Base-by-base conservation (phyloP, 2,888 invertebrate species). In the Ichneumoninae sp. region DNA sequence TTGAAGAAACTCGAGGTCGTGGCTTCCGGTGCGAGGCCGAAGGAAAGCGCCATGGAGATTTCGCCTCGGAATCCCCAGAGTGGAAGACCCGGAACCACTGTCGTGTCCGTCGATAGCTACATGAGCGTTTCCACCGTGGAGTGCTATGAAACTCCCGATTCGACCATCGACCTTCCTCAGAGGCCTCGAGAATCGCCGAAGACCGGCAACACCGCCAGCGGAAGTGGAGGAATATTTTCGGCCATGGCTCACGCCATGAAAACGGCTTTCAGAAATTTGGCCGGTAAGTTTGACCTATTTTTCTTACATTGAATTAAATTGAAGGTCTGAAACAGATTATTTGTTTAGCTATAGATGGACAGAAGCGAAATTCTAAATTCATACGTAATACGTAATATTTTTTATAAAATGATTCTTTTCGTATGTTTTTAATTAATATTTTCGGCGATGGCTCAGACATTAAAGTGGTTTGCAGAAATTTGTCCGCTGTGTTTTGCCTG, bases 171-270 rank as follows among this genome's bases (percentile, higher is more conserved):
- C 3, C 1, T 26, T 26, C 44, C 57, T 8, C 70, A 5, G 65
- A 69, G 1, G 68, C 85, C 4, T 16, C 70, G 30, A 57, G 66
- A 16, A 70, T 16, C 22, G 0, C 0, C 60, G 68, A 68, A 73
- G 52, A 8, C 63, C 3, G 40, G 40, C 44, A 77, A 69, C 13
- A 80, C 83, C 4, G 63, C 65, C 10, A 50, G 7, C 6, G 85
- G 65, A 33, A 83, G 87, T 8, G 85, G 88, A 10, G 91, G 93
- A 52, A 87, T 93, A 3, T 87, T 93, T 8, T 91, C 93, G 0
- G 85, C 89, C 8, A 71, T 93, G 63, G 88, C 93, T 3, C 89
- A 92, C 40, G 93, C 90, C 3, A 86, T 93, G 44, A 91, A 85
- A 79, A 83, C 77, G 4, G 93, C 91, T 3, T 87, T 93, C 22